These are phyloP conservation scores for Macaria liturata DNA, from an alignment of 2,888 invertebrate species.

Conservation along the genomic window DNA sequence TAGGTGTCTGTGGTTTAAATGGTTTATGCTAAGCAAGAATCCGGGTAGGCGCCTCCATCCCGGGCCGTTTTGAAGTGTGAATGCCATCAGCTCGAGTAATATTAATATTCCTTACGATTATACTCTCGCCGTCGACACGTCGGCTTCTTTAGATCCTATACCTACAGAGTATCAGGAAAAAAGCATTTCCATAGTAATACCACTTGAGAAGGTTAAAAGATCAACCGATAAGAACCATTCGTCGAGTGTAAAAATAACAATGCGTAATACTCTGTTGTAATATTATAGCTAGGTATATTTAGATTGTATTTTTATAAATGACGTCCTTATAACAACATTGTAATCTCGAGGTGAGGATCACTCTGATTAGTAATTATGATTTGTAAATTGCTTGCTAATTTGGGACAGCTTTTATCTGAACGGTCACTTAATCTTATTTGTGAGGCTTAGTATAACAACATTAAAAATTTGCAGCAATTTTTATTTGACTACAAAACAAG, in stretches of 20 bases:
- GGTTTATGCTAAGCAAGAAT: slow-evolving; percentile 31
- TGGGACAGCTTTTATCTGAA: neutral
- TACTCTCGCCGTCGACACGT: slow-evolving; percentile 6
- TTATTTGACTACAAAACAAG: no score
- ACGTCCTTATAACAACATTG: slow-evolving; percentile 20
- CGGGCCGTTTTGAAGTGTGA: slow-evolving; percentile 14
- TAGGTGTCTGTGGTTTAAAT: no score
- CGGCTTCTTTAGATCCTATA: slow-evolving; percentile 10
- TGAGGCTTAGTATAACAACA: no score
- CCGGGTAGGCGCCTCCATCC: slow-evolving; percentile 19
- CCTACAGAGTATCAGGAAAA: slow-evolving; percentile 27
- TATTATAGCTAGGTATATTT: slow-evolving; percentile 34
- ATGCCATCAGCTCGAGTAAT: slow-evolving; percentile 21
- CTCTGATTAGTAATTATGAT: slow-evolving; percentile 18
- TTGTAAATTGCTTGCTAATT: slow-evolving; percentile 9
- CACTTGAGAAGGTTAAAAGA: slow-evolving; percentile 58
- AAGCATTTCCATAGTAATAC: slow-evolving; percentile 45
- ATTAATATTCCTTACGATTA: slow-evolving; percentile 17
- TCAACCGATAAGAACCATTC: slow-evolving; percentile 59
- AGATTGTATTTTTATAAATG: slow-evolving; percentile 36
- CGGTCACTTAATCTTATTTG: no score
- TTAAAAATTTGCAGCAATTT: no score
- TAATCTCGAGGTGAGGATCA: slow-evolving; percentile 22
- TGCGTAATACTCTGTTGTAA: slow-evolving; percentile 42
- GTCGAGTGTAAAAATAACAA: slow-evolving; percentile 56